Base-by-base conservation (phyloP, 2,797 vertebrate species). In the Spinus olivaceus region DNA sequence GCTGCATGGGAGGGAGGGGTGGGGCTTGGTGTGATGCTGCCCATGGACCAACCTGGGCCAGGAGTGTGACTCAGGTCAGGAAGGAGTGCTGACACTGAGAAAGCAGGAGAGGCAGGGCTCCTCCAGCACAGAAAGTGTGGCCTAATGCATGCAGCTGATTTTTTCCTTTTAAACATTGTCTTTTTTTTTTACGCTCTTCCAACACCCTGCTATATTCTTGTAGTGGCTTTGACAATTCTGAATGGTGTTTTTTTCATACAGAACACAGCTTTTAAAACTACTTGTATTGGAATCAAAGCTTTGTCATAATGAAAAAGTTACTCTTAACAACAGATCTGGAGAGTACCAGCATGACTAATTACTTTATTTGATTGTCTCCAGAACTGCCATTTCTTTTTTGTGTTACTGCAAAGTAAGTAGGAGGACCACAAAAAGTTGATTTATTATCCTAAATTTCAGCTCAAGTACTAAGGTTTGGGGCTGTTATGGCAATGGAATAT, bases 271-370 rank as follows among this genome's bases (percentile, higher is more conserved):
- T 90, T 86, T 61, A 39, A 67, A 78, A 88, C 74, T 42, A 60
- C 69, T 74, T 70, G 6, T 37, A 78, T 49, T 77, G 41, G 74
- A 91, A 73, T 24, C 5, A 91, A 87, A 64, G 19, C 13, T 49
- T 79, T 76, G 21, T 35, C 37, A 73, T 91, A 84, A 73, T 60
- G 37, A 59, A 80, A 86, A 56, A 24, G 19, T 56, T 82, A 64
- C 46, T 80, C 51, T 80, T 76, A 69, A 67, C 42, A 82, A 73
- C 35, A 73, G 20, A 87, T 54, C 67, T 65, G 61, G 67, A 85
- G 79, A 47, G 42, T 42, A 33, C 9, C 32, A 14, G 56, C 42
- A 64, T 25, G 25, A 71, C n/a, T 87, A 91, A 94, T 71, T 81
- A n/a, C 10, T 25, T 85, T 44, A 57, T 59, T 77, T 72, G 14